Conservation (phyloP, 2,797 vertebrate species). For the Tolypeutes matacus region DNA sequence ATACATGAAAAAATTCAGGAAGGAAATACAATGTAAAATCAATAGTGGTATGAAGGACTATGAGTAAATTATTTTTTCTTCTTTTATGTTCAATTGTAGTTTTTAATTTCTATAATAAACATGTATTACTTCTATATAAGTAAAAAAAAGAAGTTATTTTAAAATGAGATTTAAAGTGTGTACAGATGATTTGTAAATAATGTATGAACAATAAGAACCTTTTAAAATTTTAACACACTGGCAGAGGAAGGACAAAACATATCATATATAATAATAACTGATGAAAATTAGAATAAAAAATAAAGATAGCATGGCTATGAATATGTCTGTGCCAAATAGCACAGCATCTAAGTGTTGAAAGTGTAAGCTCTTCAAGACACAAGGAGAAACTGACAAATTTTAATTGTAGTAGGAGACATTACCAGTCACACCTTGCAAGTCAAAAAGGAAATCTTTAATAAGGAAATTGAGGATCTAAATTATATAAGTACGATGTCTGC, state of each 20-base stretch:
- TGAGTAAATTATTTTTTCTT: neutral
- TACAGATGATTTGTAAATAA: neutral
- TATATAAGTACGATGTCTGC: neutral
- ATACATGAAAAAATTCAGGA: neutral
- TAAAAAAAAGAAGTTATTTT: neutral
- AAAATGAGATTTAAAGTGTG: neutral
- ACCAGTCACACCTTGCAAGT: neutral
- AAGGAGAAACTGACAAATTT: neutral
- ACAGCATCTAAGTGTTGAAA: neutral
- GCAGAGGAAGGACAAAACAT: neutral
- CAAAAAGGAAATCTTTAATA: neutral
- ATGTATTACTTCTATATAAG: neutral
- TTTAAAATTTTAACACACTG: neutral
- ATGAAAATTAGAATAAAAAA: neutral
- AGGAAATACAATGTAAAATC: neutral
- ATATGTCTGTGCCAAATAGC: neutral
- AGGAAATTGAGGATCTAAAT: neutral
- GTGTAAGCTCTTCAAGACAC: neutral
- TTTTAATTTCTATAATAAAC: neutral
- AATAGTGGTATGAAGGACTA: neutral
- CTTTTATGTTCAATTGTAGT: neutral
- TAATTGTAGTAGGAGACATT: neutral
- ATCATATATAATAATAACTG: neutral
- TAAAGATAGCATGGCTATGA: neutral
- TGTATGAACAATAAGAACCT: neutral